Base-by-base conservation (phyloP, 2,888 invertebrate species). In the Cheilosia soror region DNA sequence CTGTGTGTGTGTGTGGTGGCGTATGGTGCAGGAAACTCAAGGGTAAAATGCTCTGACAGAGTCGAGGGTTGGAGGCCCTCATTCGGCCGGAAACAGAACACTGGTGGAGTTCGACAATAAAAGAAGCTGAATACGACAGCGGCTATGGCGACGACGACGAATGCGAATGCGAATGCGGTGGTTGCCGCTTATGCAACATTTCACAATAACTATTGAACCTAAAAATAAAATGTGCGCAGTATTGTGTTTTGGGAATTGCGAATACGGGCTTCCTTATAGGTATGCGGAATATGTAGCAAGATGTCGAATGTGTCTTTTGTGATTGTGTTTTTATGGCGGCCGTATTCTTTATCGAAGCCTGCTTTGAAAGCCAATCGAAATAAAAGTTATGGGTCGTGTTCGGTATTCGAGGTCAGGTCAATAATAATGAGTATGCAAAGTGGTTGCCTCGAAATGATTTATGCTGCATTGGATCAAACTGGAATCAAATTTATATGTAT, bases 111-210 rank as follows among this genome's bases (percentile, higher is more conserved):
- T 49, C 66, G 53, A 49, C 47, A n/a, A 42, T 29, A 68, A 42
- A 68, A 53, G 37, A 13, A 47, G 37, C 11, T 27, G 44, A 44
- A 11, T 42, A 51, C 66, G 47, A 49, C 25, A n/a, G 47, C 51
- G 15, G 47, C 44, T 44, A 6, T 6, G 62, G 31, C 40, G 6
- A 37, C 15, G 7, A 27, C 15, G 13, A 11, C 15, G 72, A 62
- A n/a, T 1, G 47, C 31, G 51, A 79, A 27, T 51, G 60, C 37
- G 37, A 65, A 60, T 73, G 79, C 79, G 73, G 79, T 71, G 63
- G 71, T 47, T 33, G 66, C 60, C 62, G 55, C 49, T 78, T 78
- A 72, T 78, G 82, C 78, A 68, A 71, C 58, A 71, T 77, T 82
- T 72, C 78, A 72, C 78, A 83, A 77, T 82, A 60, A 60, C 44